Conservation (phyloP, 2,113 vertebrate species). For the Oryzias javanicus region DNA sequence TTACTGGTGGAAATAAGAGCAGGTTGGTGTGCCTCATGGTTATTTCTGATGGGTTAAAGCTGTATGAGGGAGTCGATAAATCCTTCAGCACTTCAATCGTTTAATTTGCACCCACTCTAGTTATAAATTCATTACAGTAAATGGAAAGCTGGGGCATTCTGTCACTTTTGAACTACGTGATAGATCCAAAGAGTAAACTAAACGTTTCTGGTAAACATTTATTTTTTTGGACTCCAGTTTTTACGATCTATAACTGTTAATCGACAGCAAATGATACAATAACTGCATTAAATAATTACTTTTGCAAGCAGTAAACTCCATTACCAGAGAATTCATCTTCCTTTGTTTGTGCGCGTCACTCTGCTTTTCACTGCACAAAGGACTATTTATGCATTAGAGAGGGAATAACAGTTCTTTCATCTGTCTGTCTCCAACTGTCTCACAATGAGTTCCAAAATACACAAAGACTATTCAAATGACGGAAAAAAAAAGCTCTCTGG, state of each 20-base stretch:
- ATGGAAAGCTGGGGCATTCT: constrained; percentile 30
- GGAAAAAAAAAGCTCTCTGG: not conserved
- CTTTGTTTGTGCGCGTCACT: constrained; percentile 1
- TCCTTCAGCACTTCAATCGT: constrained; percentile 50
- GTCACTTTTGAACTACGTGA: constrained; percentile 1
- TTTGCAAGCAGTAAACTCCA: no score
- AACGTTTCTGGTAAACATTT: no score
- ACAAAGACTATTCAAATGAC: constrained; percentile 1
- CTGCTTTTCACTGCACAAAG: not conserved
- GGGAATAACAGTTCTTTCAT: constrained; percentile 8
- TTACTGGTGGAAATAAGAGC: not conserved
- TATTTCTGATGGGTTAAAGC: constrained; percentile 31
- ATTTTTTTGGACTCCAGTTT: no score
- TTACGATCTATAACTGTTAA: no score
- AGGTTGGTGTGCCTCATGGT: constrained; percentile 3
- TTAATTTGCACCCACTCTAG: constrained; percentile 50
- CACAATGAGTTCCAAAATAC: constrained; percentile 1
- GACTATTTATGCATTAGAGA: constrained; percentile 11
- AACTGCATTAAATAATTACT: no score
- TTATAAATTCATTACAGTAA: constrained; percentile 49
- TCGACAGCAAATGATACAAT: no score
- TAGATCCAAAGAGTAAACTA: no score
- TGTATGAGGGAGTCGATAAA: constrained; percentile 34
- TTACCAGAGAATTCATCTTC: no score
- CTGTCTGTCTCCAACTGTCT: constrained; percentile 8